phyloP scores from a whole-genome alignment of 2,797 vertebrate genomes.

The Sebastes minor region DNA sequence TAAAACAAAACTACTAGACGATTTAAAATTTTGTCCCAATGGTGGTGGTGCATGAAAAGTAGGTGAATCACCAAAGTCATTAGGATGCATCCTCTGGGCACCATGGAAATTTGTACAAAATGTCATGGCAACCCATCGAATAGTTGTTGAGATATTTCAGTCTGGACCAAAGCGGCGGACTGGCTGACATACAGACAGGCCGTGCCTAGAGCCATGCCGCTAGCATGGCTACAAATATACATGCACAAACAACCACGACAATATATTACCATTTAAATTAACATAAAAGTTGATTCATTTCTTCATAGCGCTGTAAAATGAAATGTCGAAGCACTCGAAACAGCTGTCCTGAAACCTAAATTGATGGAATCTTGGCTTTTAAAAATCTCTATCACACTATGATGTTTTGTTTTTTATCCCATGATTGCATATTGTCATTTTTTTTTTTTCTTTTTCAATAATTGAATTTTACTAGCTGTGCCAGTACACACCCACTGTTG shows the following conservation, averaged over 20 bases:
- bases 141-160: neutral
- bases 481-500: conserved; percentile 27
- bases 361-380: conserved; percentile 11
- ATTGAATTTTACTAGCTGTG: conserved; percentile 46
- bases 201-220: neutral
- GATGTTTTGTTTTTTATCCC: conserved; percentile 1
- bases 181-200: neutral
- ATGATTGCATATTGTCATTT: conserved; percentile 6
- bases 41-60: neutral
- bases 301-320: neutral
- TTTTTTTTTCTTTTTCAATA: neutral
- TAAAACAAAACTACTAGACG: neutral
- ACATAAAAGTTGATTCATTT: neutral
- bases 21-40: neutral
- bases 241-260: neutral
- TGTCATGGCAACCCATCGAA: neutral
- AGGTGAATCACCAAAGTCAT: neutral
- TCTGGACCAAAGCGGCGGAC: neutral
- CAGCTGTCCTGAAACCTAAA: conserved; percentile 4
- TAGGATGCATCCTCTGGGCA: neutral
- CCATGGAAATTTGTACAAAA: neutral
- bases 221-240: neutral
- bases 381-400: neutral
- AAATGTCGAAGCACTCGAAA: neutral
- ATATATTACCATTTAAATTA: neutral